phyloP scores from a whole-genome alignment of 2,888 invertebrate genomes.

The Dimorphilus gyrociliatus region DNA sequence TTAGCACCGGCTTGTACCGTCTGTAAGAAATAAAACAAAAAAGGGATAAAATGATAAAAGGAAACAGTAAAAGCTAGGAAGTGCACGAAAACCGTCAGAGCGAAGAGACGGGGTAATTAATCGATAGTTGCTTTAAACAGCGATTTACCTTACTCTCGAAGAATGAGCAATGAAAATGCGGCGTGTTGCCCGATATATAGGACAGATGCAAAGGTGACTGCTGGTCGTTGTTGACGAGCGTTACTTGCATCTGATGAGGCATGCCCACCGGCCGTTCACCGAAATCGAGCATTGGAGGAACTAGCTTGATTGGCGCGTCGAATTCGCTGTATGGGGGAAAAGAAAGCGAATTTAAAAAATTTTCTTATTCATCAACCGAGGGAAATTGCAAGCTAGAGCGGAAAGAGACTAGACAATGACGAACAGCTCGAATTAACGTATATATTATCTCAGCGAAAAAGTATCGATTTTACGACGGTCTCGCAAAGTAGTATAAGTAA shows the following conservation, averaged over 20 bases:
- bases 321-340: conserved; percentile 15
- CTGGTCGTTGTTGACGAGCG: conserved; percentile 65
- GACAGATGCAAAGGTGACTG: conserved; percentile 75
- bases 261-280: conserved; percentile 65
- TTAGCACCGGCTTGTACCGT: conserved; percentile 73
- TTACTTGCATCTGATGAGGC: conserved; percentile 67
- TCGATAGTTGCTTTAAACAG: neutral
- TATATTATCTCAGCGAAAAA: too few species aligned
- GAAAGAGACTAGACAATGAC: too few species aligned
- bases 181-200: conserved; percentile 81
- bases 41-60: too few species aligned
- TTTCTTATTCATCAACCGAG: too few species aligned
- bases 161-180: conserved; percentile 91
- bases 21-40: conserved; percentile 41
- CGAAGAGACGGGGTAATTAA: too few species aligned
- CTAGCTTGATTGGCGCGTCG: conserved; percentile 40
- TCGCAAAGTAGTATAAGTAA: too few species aligned
- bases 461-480: too few species aligned
- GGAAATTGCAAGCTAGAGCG: too few species aligned
- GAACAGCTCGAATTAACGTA: too few species aligned
- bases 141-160: conserved; percentile 71
- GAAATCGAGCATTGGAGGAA: conserved; percentile 52
- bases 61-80: too few species aligned
- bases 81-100: too few species aligned
- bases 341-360: neutral